Base-by-base conservation (phyloP, 2,113 vertebrate species). In the Deroptyus accipitrinus region DNA sequence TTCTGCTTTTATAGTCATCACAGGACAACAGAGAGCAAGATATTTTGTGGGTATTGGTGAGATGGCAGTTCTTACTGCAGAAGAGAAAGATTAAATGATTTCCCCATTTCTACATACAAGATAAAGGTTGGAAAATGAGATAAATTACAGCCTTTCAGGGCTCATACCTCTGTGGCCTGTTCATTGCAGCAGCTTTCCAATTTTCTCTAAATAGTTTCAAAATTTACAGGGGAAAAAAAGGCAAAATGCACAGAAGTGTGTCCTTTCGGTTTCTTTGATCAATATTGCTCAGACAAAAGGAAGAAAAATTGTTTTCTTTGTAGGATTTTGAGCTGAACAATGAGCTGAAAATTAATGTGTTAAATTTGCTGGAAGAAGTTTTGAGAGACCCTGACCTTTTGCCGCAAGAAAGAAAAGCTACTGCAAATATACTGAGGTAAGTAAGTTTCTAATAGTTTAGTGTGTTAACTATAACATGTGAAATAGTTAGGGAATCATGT, bases 311-410 rank as follows among this genome's bases (percentile, higher is more conserved):
- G 2, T 76, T 92, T 91, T 94, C 68, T 91, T 95, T 97, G 37
- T 87, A 99, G 99, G 99, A 99, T 98, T 99, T 99, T 97, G 99
- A 99, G 93, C 98, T 99, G 98, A 99, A 99, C 79, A 98, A 98
- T 0, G 99, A 99, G 87, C 97, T 99, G 95, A 99, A 99, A 97
- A 99, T 99, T 98, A 98, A 98, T 3, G 99, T 99, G 84, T 97
- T 99, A 74, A 98, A 98, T 95, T 98, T 99, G 85, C 97, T 99
- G 88, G 99, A 99, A 97, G 99, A 99, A 96, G 99, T 99, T 94
- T 98, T 99, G 78, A 98, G 99, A 97, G 99, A 99, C 90, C 99
- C 99, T 48, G 99, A 99, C 91, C 98, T 99, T 64, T 98, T 99
- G 79, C 99, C 99, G 72, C 99, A 99, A 96, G 99, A 99, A 98